These are phyloP conservation scores for Spondyliosoma cantharus DNA, from an alignment of 2,797 vertebrate genomes.

Conservation along the genomic window DNA sequence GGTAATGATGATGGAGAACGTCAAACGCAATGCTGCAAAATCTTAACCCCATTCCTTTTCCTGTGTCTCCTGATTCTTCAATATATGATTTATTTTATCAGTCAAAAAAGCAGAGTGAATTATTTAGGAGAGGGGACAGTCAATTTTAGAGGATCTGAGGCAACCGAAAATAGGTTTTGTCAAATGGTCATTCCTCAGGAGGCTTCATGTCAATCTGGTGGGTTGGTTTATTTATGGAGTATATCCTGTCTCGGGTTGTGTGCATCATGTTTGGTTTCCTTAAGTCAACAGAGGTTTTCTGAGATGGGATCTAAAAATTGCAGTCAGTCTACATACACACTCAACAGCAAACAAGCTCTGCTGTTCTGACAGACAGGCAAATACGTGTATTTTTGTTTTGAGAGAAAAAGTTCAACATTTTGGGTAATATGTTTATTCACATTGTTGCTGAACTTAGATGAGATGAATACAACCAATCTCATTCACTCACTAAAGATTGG, in stretches of 20 bases:
- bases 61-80: neutral
- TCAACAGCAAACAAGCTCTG: neutral
- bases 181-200: constrained; percentile 40
- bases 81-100: neutral
- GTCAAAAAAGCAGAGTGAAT: neutral
- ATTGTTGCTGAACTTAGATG: neutral
- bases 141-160: constrained; percentile 1
- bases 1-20: neutral
- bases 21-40: neutral
- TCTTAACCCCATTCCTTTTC: neutral
- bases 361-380: constrained; percentile 8
- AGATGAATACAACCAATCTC: neutral
- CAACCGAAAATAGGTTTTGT: constrained; percentile 25
- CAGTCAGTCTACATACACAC: neutral
- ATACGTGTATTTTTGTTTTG: neutral
- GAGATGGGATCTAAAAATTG: constrained; percentile 49
- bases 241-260: constrained; percentile 40
- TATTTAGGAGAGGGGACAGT: neutral
- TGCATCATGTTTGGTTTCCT: constrained; percentile 38
- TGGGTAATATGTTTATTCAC: neutral
- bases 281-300: constrained; percentile 46
- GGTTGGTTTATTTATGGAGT: constrained; percentile 44
- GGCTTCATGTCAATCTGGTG: constrained; percentile 33
- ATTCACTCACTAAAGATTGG: fast-evolving
- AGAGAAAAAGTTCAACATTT: neutral